A percentile compares a stretch with the other conserved stretches of the same genome.
These are phyloP conservation scores for Lates japonicus DNA, from an alignment of 2,797 vertebrate species.

Conservation along the genomic window DNA sequence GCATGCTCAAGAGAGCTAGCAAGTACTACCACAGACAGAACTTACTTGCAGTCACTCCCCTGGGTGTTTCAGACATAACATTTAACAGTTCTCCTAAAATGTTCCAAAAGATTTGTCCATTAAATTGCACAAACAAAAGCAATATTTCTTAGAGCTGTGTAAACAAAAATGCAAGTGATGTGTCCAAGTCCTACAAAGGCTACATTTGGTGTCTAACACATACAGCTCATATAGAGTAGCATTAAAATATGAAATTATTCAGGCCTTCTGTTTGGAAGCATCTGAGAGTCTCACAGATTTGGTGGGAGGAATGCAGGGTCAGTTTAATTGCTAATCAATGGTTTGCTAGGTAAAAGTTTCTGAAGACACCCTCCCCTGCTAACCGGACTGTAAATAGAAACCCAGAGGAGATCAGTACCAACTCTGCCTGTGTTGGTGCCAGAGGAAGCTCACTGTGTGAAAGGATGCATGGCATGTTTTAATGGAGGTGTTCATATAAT, in stretches of 20 bases:
- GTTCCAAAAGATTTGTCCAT: background rate
- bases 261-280: background rate
- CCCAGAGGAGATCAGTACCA: conserved; percentile 69
- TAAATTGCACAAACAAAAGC: background rate
- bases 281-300: conserved; percentile 24
- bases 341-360: conserved; percentile 71
- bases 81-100: background rate
- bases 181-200: background rate
- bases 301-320: conserved; percentile 36
- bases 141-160: background rate
- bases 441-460: conserved; percentile 42
- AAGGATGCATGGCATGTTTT: conserved; percentile 13
- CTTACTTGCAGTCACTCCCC: background rate
- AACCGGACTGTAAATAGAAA: conserved; percentile 75
- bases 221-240: background rate
- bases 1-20: conserved; percentile 1
- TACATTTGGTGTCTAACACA: background rate
- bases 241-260: background rate
- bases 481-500: background rate
- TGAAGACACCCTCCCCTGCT: conserved; percentile 56
- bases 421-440: conserved; percentile 59
- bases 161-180: background rate
- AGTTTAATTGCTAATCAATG: conserved; percentile 70
- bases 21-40: background rate
- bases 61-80: background rate